phyloP scores from a whole-genome alignment of 2,888 invertebrate genomes.

The Philhelius pedissequus region DNA sequence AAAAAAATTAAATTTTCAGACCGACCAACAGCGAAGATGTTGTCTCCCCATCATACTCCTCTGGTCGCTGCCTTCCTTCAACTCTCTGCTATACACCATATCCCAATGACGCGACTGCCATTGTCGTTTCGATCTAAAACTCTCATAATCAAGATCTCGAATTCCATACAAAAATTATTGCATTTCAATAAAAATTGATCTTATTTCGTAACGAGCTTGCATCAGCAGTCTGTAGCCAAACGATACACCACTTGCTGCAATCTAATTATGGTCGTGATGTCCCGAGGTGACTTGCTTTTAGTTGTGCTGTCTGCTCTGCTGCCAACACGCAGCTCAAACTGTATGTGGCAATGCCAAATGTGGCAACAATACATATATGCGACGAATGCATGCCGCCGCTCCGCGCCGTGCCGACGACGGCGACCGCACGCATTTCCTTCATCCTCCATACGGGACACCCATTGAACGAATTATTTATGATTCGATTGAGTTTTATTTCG shows the following conservation, averaged over 20 bases:
- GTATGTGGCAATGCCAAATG: conserved; percentile 66
- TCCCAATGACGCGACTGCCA: not conserved
- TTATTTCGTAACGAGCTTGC: conserved; percentile 57
- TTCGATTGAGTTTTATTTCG: conserved; percentile 58
- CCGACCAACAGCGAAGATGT: conserved; percentile 6
- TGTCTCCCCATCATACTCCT: not conserved
- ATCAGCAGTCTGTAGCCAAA: not conserved
- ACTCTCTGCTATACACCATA: not conserved
- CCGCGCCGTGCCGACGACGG: no score
- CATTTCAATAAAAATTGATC: conserved; percentile 68
- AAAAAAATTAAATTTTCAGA: conserved; percentile 1
- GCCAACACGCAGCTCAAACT: conserved; percentile 11
- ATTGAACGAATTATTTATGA: conserved; percentile 63
- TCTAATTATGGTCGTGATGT: conserved; percentile 65
- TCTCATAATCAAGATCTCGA: conserved; percentile 53
- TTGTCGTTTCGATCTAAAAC: conserved; percentile 12
- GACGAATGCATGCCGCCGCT: conserved; percentile 66
- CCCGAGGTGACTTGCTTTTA: conserved; percentile 44
- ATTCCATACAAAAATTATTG: conserved; percentile 63
- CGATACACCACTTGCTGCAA: conserved; percentile 52
- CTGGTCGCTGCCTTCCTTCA: not conserved
- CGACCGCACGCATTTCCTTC: not conserved
- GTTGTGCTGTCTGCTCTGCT: not conserved
- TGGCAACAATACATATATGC: conserved; percentile 29
- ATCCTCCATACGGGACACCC: conserved; percentile 11